Evolutionary conservation across 2,888 invertebrate species (phyloP).

Genomic region (Eupithecia vulgata): DNA sequence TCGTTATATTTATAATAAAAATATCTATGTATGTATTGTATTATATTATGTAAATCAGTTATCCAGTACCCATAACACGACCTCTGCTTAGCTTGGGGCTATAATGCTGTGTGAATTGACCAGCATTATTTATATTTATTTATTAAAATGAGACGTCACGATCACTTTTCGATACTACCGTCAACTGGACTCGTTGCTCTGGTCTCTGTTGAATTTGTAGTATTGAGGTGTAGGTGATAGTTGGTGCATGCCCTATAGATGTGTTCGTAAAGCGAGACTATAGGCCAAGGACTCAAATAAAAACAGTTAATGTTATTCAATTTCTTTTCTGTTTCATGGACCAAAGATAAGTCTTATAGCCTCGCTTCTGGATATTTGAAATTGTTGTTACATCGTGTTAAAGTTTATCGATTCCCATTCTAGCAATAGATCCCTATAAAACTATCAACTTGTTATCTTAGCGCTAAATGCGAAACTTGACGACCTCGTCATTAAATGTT

Average conservation of each 20-base stretch:
- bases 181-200: neutral
- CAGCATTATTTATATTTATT: no score
- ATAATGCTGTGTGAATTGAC: no score
- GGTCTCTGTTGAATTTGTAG: slow-evolving; percentile 67
- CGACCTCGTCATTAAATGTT: slow-evolving; percentile 10
- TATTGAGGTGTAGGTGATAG: slow-evolving; percentile 79
- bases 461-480: slow-evolving; percentile 7
- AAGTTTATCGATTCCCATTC: slow-evolving; percentile 70
- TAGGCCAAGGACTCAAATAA: slow-evolving; percentile 44
- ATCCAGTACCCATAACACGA: no score
- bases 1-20: no score
- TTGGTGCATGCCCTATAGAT: slow-evolving; percentile 74
- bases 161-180: neutral
- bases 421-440: slow-evolving; percentile 54
- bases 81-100: no score
- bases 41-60: no score
- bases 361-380: slow-evolving; percentile 60
- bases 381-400: slow-evolving; percentile 70
- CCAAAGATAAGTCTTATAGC: slow-evolving; percentile 64
- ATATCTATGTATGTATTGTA: no score
- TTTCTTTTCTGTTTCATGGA: slow-evolving; percentile 53
- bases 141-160: neutral
- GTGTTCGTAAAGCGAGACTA: slow-evolving; percentile 55
- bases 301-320: slow-evolving; percentile 34
- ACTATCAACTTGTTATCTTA: slow-evolving; percentile 41